These are phyloP conservation scores for Amiota minor DNA, from an alignment of 2,888 invertebrate species.

Conservation along the genomic window DNA sequence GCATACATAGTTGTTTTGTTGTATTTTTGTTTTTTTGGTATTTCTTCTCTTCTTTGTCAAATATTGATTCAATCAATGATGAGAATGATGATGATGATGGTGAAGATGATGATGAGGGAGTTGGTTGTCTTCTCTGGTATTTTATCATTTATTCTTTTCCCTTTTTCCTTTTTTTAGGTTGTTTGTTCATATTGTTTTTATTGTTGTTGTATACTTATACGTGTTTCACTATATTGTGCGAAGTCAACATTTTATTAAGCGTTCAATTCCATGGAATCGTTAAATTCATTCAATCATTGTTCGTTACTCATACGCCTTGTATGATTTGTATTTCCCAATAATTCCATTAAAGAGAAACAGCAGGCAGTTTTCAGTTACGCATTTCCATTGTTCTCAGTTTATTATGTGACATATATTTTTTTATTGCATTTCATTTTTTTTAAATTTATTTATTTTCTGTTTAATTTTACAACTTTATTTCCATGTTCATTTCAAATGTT, in stretches of 20 bases:
- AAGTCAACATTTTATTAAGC: slow-evolving; percentile 53
- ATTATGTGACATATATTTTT: slow-evolving; percentile 48
- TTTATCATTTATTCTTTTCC: too few species aligned
- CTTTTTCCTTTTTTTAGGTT: neutral
- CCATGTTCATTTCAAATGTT: slow-evolving; percentile 33
- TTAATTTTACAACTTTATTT: slow-evolving; percentile 13
- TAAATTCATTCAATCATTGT: slow-evolving; percentile 8
- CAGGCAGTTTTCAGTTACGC: slow-evolving; percentile 1
- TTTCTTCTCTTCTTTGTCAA: slow-evolving; percentile 13
- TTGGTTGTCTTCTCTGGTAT: too few species aligned
- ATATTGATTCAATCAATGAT: too few species aligned
- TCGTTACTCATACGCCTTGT: slow-evolving; percentile 40
- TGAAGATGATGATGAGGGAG: too few species aligned
- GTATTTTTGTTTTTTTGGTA: neutral
- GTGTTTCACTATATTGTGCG: slow-evolving; percentile 46
- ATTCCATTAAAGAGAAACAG: neutral
- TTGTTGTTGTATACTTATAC: neutral
- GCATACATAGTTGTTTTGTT: slow-evolving; percentile 54
- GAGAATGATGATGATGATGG: too few species aligned
- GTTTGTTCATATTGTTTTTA: neutral
- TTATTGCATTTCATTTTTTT: slow-evolving; percentile 42
- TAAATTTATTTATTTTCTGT: neutral
- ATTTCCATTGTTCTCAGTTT: slow-evolving; percentile 37
- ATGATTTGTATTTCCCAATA: neutral
- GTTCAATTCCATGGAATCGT: too few species aligned